Evolutionary conservation across 2,888 invertebrate species (phyloP), one percentile per base, ranked within the genome.

Genomic region (Panzeria rudis): DNA sequence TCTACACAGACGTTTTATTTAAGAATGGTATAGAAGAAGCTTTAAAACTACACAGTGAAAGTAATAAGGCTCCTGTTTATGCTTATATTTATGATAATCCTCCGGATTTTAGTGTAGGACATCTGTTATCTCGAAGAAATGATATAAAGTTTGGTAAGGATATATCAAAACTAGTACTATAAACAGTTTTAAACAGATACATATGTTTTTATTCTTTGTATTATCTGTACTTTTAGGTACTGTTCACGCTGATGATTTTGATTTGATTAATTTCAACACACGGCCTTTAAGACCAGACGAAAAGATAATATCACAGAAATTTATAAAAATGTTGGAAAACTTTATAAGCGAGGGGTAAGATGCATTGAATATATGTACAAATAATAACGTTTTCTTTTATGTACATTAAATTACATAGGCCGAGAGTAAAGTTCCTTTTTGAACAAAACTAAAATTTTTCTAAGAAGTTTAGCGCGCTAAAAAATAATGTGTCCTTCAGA

Each of bases 1-100:
- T 95, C 85, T 92, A 95, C 0, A 93, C 95, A 0, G 95, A 96
- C 90, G 93, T 95, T 61, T 91, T 95, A 1, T 96, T 95, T 90
- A 91, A 93, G 0, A 93, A 91, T 0, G 95, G 94, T 52, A 94
- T 94, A 0, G 94, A 94, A 56, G 94, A 94, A 86, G 92, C 94
- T 44, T 94, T 94, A 0, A 93, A 93, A 88, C 87, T 95, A 50
- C 95, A 95, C 89, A 94, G 95, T 0, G 50, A 76, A 9, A 71
- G 56, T 52, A 73, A 62, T 93, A 59, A 94, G 7, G 94, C 94
- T 78, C 94, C 95, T 0, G 94, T 95, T 8, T 95, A 94, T 92
- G 93, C 94, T 86, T 95, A 95, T 89, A 93, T 94, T 29, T 96
- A 94, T 90, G 90, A 93, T 1, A 95, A 94, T 91, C 93, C 94